A percentile compares a stretch with the other conserved stretches of the same genome.
Evolutionary conservation across 1,140 invertebrate genomes (phyloP).

Genomic region (Pentalonia nigronervosa): DNA sequence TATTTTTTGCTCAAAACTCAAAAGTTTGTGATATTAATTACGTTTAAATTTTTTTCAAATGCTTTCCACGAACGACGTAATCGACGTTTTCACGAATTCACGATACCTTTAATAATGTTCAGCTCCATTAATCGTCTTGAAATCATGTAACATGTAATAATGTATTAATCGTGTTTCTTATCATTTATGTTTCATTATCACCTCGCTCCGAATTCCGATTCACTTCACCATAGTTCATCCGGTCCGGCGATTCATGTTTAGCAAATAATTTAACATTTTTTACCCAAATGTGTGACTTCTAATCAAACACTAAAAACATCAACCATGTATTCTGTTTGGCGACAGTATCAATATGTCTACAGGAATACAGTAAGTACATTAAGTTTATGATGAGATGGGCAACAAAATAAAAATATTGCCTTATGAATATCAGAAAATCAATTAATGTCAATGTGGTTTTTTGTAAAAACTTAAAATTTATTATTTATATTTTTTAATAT

Average conservation of each 20-base stretch:
- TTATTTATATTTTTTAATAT: neutral
- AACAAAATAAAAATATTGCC: neutral
- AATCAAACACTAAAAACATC: neutral
- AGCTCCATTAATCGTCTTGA: neutral
- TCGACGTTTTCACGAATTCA: neutral
- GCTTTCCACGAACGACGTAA: no score
- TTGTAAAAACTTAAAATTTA: neutral
- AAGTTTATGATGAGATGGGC: neutral
- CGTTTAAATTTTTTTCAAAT: neutral
- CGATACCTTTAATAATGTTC: neutral
- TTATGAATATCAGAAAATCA: neutral
- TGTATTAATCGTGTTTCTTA: neutral
- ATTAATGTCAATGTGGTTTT: neutral
- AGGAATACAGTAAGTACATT: conserved; percentile 38
- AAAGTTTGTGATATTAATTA: neutral
- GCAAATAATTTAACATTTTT: neutral
- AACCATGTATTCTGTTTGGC: conserved; percentile 42
- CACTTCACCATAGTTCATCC: neutral
- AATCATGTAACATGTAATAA: neutral
- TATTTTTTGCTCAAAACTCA: neutral
- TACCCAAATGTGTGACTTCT: neutral
- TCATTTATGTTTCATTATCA: neutral
- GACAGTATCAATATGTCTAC: neutral
- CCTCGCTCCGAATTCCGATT: neutral
- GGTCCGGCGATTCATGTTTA: neutral